phyloP scores from a whole-genome alignment of 2,888 invertebrate species.

The Dilophus febrilis region DNA sequence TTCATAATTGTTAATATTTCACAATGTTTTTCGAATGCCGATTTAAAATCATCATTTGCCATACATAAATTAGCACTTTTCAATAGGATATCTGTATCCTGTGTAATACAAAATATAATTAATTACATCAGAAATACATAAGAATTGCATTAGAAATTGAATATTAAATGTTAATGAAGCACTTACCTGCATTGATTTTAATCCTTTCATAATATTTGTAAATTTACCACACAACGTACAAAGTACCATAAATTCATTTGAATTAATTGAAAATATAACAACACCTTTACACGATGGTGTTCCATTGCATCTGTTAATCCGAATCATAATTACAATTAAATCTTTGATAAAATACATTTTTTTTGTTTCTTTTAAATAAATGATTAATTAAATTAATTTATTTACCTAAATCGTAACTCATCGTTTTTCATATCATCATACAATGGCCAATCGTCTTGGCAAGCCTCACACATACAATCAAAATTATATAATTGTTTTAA shows the following conservation, averaged over 20 bases:
- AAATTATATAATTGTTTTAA: constrained; percentile 68
- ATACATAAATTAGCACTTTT: constrained; percentile 42
- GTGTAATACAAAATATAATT: constrained; percentile 12
- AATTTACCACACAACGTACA: constrained; percentile 48
- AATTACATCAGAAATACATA: constrained; percentile 1
- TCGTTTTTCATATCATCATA: constrained; percentile 52
- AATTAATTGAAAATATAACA: constrained; percentile 42
- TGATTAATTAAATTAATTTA: not conserved
- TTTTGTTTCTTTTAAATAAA: not conserved
- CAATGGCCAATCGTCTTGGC: constrained; percentile 59
- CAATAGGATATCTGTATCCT: constrained; percentile 56
- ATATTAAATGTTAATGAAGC: not conserved
- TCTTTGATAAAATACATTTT: not conserved
- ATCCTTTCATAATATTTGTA: constrained; percentile 55
- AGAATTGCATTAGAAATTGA: not conserved
- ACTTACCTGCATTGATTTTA: constrained; percentile 51
- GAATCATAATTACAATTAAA: no score
- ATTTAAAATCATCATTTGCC: constrained; percentile 41
- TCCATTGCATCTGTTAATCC: constrained; percentile 47
- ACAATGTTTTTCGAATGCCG: constrained; percentile 45
- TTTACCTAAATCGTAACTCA: constrained; percentile 44
- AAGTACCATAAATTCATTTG: constrained; percentile 49
- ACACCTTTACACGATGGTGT: constrained; percentile 45
- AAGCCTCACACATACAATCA: constrained; percentile 60
- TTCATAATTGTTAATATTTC: constrained; percentile 50